Evolutionary conservation across 2,888 invertebrate species (phyloP), one percentile per base, ranked within the genome.

Genomic region (Rhaphigaster nebulosa): DNA sequence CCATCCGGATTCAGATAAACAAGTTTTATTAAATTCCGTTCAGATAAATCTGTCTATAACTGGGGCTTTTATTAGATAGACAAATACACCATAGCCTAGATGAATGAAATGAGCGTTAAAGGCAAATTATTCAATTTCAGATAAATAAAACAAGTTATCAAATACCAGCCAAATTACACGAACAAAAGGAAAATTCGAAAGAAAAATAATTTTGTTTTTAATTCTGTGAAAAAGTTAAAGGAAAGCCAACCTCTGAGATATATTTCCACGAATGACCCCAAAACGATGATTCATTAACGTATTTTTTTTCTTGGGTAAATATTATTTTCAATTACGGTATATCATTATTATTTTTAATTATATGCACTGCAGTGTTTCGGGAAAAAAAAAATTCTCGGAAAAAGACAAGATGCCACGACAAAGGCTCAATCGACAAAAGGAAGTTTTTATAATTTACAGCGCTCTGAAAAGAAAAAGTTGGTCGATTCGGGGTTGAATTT

Each of bases 341-440:
- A 60, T 60, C 8, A 60, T n/a, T n/a, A 12, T 60, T 60, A 60
- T 60, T 60, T 56, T 60, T n/a, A 60, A 60, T 60, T 60, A 60
- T n/a, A n/a, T 60, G 60, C 60, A 60, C 26, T 60, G 60, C 60
- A 60, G 60, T 60, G 60, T 60, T 60, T 1, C n/a, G 60, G 60
- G n/a, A 23, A 52, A 18, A 52, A 23, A 56, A 56, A 56, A 56
- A 56, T 4, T 56, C 54, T 2, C 2, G 8, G 23, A 56, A 56
- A 56, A n/a, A 60, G 60, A n/a, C 60, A 60, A 60, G 60, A 60
- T 60, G 60, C 60, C 60, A 60, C 60, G 60, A 60, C 26, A 60
- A 60, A 60, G 60, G 26, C 60, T 60, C 60, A 60, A 60, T 60
- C 10, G 60, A 60, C 60, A 60, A 60, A 60, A 60, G 60, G n/a